Percentiles rank a stretch among this genome's conserved stretches.
Conservation (phyloP, 2,797 vertebrate genomes). For the Carcharodon carcharias region DNA sequence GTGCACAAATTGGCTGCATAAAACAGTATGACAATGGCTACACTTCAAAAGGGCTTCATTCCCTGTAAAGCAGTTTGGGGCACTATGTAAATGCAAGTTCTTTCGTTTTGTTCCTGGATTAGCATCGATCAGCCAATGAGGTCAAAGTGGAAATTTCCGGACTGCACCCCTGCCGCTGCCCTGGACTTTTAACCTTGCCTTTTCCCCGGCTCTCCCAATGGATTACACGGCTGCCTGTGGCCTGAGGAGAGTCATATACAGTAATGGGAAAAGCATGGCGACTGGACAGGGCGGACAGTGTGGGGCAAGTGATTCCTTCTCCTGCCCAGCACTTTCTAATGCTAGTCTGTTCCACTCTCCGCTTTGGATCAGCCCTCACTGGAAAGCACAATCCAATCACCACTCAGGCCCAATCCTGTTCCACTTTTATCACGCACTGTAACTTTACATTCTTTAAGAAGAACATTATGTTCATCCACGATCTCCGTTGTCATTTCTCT, state of each 20-base stretch:
- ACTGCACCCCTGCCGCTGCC: no score
- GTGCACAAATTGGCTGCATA: background rate
- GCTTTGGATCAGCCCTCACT: background rate
- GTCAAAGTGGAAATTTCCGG: background rate
- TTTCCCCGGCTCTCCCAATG: background rate
- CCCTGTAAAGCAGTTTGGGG: background rate
- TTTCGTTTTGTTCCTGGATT: background rate
- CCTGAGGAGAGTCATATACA: background rate
- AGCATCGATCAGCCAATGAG: background rate
- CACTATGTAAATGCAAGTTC: background rate
- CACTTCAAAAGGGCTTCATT: background rate
- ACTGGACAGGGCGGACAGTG: background rate
- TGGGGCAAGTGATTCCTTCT: background rate
- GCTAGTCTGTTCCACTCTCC: no score
- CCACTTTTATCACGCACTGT: background rate
- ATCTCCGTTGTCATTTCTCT: background rate
- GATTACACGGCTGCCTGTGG: background rate
- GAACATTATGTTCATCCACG: background rate
- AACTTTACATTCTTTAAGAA: background rate
- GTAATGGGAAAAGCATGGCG: no score
- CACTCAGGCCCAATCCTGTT: background rate
- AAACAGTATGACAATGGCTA: background rate
- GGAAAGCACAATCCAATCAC: background rate
- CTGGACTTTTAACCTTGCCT: background rate
- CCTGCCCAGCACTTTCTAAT: background rate